Base-by-base conservation (phyloP, 2,113 vertebrate species). In the Festucalex cinctus region DNA sequence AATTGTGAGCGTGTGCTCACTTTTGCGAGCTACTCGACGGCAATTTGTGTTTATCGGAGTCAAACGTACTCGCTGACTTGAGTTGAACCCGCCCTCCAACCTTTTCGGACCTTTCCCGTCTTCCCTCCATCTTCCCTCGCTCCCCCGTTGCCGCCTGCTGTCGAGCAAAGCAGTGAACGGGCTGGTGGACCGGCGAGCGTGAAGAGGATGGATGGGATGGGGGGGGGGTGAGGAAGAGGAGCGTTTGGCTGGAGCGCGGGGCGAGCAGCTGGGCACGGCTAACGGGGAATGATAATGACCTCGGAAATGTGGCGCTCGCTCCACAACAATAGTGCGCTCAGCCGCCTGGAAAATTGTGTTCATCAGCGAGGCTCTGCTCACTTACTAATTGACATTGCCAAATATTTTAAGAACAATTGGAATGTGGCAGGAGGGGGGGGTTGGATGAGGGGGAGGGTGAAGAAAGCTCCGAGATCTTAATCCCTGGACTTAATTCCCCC, bases 391-490 rank as follows among this genome's bases (percentile, higher is more conserved):
- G 97, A 99, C 97, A 98, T 96, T 98, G 97, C 96, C 97, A 98
- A 98, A 99, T 98, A 98, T 98, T 98, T 99, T 98, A 99, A 98
- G 96, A 98, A 98, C 96, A 99, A 98, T 97, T 97, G 97, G 96
- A 98, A 98, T 98, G 95, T 94, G 93, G 84, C 83, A 80, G 81
- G 76, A 80, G 74, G 81, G 89, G 92, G 91, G 92, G 91, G 93
- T 78, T 82, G 82, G 79, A 83, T 74, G 79, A 89, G 93, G 92
- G 92, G 91, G 93, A 86, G 51, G 74, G 70, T 93, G 69, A 76
- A 68, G 36, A 94, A 94, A 92, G 94, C 92, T 89, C 83, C 88
- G 93, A 96, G 96, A 98, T 96, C 95, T 99, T 97, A 97, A 99
- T 98, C 95, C 94, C 90, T 91, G 88, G 93, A 94, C 89, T 95